phyloP scores from a whole-genome alignment of 2,113 vertebrate genomes.

The Motacilla tschutschensis region DNA sequence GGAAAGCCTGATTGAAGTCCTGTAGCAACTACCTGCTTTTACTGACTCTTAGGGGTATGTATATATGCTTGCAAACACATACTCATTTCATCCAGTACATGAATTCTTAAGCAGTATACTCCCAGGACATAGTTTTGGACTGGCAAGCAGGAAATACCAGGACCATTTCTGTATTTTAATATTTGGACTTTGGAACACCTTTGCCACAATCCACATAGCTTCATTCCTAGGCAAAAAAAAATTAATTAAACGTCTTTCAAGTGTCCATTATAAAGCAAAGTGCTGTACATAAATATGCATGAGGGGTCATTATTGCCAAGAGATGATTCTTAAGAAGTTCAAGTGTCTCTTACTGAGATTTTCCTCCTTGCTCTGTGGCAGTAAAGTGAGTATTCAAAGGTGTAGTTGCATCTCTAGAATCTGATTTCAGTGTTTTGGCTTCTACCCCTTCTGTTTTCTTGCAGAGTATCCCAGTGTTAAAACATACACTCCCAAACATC shows the following conservation, averaged over 20 bases:
- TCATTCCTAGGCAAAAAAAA: constrained; percentile 22
- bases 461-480: not conserved
- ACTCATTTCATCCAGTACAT: not conserved
- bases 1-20: not conserved
- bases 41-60: not conserved
- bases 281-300: constrained; percentile 70
- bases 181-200: constrained; percentile 56
- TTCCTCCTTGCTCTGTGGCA: constrained; percentile 41
- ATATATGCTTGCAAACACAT: not conserved
- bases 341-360: constrained; percentile 67
- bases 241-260: constrained; percentile 49
- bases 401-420: not conserved
- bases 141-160: constrained; percentile 14
- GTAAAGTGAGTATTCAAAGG: not conserved
- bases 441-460: not conserved
- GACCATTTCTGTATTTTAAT: constrained; percentile 12
- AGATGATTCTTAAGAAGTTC: constrained; percentile 70
- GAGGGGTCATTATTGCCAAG: constrained; percentile 63
- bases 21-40: not conserved
- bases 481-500: not conserved
- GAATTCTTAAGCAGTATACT: not conserved
- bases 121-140: not conserved
- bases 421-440: not conserved
- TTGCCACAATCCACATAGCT: constrained; percentile 57
- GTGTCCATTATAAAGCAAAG: constrained; percentile 66